Evolutionary conservation across 2,113 vertebrate genomes (phyloP).

Genomic region (Caranx melampygus): DNA sequence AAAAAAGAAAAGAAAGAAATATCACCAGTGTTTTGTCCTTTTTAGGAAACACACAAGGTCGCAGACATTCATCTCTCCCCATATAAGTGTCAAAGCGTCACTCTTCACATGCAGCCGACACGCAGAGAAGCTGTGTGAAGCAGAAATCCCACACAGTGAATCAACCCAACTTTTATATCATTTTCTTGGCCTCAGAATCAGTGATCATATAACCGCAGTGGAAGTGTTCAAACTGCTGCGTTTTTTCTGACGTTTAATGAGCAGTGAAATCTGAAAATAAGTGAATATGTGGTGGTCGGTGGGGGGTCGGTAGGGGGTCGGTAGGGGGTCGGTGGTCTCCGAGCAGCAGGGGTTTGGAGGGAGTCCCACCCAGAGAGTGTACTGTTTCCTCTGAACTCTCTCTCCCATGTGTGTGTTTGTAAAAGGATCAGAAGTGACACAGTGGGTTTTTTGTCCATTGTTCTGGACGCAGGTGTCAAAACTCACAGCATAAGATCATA

Average conservation of each 20-base stretch:
- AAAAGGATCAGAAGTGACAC: not conserved
- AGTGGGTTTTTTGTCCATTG: too few relatives aligned
- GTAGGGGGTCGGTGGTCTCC: not conserved
- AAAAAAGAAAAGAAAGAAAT: not conserved
- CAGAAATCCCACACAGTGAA: not conserved
- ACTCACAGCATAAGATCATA: too few relatives aligned
- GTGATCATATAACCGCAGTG: too few relatives aligned
- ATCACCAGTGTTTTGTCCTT: too few relatives aligned
- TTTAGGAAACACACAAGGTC: too few relatives aligned
- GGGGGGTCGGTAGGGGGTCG: too few relatives aligned
- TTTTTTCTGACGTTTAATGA: too few relatives aligned
- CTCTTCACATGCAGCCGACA: not conserved
- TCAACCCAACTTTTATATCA: not conserved
- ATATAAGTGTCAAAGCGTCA: not conserved
- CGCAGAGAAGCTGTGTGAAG: not conserved
- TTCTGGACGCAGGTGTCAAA: too few relatives aligned
- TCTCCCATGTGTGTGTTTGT: not conserved
- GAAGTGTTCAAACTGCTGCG: too few relatives aligned
- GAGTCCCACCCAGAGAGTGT: not conserved
- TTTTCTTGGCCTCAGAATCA: too few relatives aligned
- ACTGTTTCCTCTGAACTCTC: slow-evolving; percentile 2
- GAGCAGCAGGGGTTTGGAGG: not conserved
- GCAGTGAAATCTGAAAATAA: too few relatives aligned
- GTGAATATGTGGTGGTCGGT: not conserved
- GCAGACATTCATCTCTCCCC: not conserved